Percentiles rank a stretch among this genome's conserved stretches.
Evolutionary conservation across 2,888 invertebrate genomes (phyloP).

Genomic region (Zhengitettix transpicula): DNA sequence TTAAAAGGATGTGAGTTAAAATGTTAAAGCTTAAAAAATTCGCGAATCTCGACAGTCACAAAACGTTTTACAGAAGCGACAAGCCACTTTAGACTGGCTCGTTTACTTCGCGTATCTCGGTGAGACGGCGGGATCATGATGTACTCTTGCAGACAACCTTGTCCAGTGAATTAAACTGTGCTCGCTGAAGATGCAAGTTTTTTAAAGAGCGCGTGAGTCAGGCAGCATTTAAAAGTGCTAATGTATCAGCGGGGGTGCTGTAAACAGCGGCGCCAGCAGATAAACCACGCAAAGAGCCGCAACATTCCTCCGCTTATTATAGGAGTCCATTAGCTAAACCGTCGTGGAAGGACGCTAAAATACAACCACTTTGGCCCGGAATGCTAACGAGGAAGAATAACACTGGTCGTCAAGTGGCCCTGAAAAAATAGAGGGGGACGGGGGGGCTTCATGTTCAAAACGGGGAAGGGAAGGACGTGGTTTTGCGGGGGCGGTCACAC

Average conservation of each 20-base stretch:
- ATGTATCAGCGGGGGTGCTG: not conserved
- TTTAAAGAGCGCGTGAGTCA: too few species aligned
- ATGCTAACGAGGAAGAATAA: conserved; percentile 7
- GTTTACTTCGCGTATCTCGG: too few species aligned
- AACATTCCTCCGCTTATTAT: conserved; percentile 3
- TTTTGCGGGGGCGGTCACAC: not conserved
- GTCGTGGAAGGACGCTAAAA: conserved; percentile 1
- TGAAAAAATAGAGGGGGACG: not conserved
- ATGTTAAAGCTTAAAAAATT: too few species aligned
- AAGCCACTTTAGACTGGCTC: too few species aligned
- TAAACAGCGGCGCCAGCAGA: not conserved
- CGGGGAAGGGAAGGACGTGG: too few species aligned
- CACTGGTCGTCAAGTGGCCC: not conserved
- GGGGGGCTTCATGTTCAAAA: not conserved
- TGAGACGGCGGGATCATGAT: too few species aligned
- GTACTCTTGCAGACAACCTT: too few species aligned
- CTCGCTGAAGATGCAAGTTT: too few species aligned
- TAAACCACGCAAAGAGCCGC: not conserved
- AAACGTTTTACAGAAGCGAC: too few species aligned
- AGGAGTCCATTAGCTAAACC: conserved; percentile 3
- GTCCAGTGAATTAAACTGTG: too few species aligned
- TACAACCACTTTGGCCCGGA: conserved; percentile 3
- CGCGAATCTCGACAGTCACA: too few species aligned
- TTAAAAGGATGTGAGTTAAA: too few species aligned
- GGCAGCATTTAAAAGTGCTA: not conserved